A percentile compares a stretch with the other conserved stretches of the same genome.
Evolutionary conservation across 2,113 vertebrate genomes (phyloP).

Genomic region (Albula glossodonta): DNA sequence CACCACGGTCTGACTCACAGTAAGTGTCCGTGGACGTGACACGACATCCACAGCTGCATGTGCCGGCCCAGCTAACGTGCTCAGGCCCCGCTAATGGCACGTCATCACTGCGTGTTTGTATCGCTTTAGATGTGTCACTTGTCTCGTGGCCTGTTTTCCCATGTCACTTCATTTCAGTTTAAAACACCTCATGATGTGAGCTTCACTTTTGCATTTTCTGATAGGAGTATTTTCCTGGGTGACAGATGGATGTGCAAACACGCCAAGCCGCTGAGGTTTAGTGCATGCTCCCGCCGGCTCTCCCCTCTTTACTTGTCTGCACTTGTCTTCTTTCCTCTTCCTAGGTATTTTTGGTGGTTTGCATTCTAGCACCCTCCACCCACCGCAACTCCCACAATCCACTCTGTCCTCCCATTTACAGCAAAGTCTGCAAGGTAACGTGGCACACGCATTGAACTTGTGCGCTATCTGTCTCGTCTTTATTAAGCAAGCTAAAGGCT

Average conservation of each 20-base stretch:
- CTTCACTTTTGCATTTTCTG: neutral
- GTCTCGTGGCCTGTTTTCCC: neutral
- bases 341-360: conserved; percentile 81
- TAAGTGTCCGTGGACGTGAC: conserved; percentile 60
- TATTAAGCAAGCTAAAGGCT: conserved; percentile 4
- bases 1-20: conserved; percentile 78
- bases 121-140: neutral
- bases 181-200: neutral
- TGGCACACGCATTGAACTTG: conserved; percentile 37
- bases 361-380: conserved; percentile 73
- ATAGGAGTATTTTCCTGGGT: neutral
- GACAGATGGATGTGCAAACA: neutral
- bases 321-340: conserved; percentile 59
- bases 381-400: conserved; percentile 73
- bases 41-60: neutral
- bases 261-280: neutral
- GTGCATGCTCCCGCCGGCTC: conserved; percentile 3
- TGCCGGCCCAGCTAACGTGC: neutral
- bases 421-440: conserved; percentile 79
- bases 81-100: neutral
- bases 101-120: neutral
- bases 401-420: conserved; percentile 74
- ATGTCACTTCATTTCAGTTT: neutral
- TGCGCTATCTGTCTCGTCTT: neutral
- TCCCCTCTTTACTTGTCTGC: conserved; percentile 22